Evolutionary conservation across 2,113 vertebrate species (phyloP).

Genomic region (Anarhynchus alexandrinus): DNA sequence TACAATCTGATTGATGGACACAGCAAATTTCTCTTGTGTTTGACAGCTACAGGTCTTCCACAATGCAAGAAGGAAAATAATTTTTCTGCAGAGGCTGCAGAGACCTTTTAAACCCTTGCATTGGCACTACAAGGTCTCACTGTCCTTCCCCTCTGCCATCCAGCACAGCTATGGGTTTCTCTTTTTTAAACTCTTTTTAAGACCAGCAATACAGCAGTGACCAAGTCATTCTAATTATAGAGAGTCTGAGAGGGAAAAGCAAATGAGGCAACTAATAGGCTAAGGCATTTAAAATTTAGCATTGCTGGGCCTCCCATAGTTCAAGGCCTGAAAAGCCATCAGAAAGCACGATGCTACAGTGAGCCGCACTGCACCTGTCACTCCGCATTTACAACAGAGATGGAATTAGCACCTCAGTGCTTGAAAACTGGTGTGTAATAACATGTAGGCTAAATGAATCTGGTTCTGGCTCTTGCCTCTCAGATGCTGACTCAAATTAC

Average conservation of each 20-base stretch:
- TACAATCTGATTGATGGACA: background rate
- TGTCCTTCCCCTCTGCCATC: background rate
- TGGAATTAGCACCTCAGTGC: background rate
- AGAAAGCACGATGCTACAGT: fast-evolving
- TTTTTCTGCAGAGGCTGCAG: background rate
- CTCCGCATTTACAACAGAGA: background rate
- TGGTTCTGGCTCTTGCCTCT: background rate
- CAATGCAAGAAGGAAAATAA: background rate
- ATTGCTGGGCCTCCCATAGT: background rate
- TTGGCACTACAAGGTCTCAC: background rate
- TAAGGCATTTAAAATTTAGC: background rate
- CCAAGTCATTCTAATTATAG: background rate
- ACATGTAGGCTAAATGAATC: background rate
- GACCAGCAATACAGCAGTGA: background rate
- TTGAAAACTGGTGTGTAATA: background rate
- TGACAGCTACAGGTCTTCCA: background rate
- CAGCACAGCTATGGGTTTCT: background rate
- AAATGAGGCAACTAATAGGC: background rate
- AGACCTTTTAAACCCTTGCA: background rate
- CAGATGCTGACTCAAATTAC: background rate
- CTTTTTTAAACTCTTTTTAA: background rate
- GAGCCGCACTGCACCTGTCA: background rate
- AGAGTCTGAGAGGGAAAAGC: background rate
- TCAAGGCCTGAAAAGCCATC: background rate
- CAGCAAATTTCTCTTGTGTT: background rate